Percentiles rank a stretch among this genome's conserved stretches.
Conservation (phyloP, 2,797 vertebrate species). For the Allobates femoralis region DNA sequence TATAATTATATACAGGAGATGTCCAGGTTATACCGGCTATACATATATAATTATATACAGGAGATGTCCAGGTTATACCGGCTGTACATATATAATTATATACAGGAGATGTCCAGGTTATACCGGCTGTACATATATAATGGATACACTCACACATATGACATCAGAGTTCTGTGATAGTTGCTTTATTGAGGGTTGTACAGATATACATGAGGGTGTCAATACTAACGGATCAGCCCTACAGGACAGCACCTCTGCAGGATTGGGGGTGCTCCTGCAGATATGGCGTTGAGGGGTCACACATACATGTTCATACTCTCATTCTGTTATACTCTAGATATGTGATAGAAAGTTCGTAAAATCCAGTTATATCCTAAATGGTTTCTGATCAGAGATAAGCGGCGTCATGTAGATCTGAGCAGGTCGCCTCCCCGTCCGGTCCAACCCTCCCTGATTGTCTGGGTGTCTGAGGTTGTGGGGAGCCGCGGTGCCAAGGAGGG, state of each 20-base stretch:
- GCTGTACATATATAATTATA: neutral
- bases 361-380: conserved; percentile 46
- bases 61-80: neutral
- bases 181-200: conserved; percentile 54
- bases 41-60: neutral
- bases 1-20: neutral
- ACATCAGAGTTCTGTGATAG: conserved; percentile 11
- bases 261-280: conserved; percentile 27
- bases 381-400: conserved; percentile 37
- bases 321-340: conserved; percentile 49
- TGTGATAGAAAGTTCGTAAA: conserved; percentile 32
- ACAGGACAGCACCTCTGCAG: conserved; percentile 40
- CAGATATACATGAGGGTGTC: conserved; percentile 50
- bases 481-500: neutral
- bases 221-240: conserved; percentile 44
- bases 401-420: neutral
- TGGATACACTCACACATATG: neutral
- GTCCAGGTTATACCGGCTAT: neutral
- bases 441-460: conserved; percentile 6
- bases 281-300: conserved; percentile 18
- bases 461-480: neutral
- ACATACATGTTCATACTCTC: conserved; percentile 40
- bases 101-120: neutral
- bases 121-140: neutral
- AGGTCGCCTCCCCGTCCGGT: neutral